Evolutionary conservation across 2,797 vertebrate species (phyloP).

Genomic region (Enteromius unitaeniatus): DNA sequence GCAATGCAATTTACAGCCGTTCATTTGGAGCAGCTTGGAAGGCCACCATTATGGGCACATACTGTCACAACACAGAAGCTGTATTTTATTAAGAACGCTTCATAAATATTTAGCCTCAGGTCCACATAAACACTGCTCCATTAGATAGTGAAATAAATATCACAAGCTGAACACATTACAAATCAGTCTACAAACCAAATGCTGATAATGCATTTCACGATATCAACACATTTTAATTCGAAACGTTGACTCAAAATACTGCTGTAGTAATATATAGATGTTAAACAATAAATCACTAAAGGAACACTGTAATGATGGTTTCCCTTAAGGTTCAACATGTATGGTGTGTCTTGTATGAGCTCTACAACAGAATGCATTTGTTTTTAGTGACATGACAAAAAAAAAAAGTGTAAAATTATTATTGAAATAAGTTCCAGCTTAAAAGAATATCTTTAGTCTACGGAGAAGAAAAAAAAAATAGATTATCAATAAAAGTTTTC

Average conservation of each 20-base stretch:
- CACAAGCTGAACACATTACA: conserved; percentile 21
- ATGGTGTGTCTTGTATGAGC: neutral
- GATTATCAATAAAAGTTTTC: neutral
- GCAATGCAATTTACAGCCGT: conserved; percentile 38
- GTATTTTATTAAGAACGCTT: conserved; percentile 35
- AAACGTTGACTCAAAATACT: conserved; percentile 15
- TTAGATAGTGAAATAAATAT: conserved; percentile 33
- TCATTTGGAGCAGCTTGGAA: conserved; percentile 54
- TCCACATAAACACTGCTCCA: conserved; percentile 29
- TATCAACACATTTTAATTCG: neutral
- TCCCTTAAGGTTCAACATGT: neutral
- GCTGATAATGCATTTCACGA: neutral
- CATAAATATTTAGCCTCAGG: conserved; percentile 21
- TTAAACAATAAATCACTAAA: neutral
- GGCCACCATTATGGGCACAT: conserved; percentile 49
- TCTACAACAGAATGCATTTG: neutral
- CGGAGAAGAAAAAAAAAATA: too few species aligned
- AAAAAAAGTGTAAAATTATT: neutral
- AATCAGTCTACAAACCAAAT: conserved; percentile 2
- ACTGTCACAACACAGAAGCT: conserved; percentile 37
- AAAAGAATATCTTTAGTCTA: neutral
- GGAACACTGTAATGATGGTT: neutral
- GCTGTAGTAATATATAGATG: neutral
- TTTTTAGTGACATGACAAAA: neutral
- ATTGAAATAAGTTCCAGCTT: neutral